These are phyloP conservation scores for Nesidiocoris tenuis DNA, from an alignment of 2,888 invertebrate genomes.

Conservation along the genomic window DNA sequence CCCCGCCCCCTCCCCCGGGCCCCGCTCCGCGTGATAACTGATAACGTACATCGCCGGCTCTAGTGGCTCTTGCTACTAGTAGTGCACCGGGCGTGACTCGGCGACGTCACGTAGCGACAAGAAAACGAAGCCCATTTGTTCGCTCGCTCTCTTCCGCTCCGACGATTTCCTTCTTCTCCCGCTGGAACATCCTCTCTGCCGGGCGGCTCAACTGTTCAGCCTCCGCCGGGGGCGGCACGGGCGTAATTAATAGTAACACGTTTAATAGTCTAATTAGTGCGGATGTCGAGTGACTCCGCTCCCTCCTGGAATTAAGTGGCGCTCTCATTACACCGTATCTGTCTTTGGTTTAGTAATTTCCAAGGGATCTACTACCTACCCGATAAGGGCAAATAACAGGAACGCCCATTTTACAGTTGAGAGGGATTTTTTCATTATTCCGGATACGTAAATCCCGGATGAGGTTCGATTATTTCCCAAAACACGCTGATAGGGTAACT, in stretches of 20 bases:
- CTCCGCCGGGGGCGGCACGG: not conserved
- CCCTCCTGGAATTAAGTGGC: conserved; percentile 7
- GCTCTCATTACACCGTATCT: conserved; percentile 7
- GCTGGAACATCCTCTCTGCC: not conserved
- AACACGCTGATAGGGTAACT: too few relatives aligned
- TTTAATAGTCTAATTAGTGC: conserved; percentile 26
- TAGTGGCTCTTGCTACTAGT: not conserved
- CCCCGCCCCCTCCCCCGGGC: too few relatives aligned
- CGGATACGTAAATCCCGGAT: too few relatives aligned
- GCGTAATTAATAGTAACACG: conserved; percentile 17
- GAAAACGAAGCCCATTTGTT: conserved; percentile 16
- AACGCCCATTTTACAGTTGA: too few relatives aligned
- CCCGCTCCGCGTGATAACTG: too few relatives aligned
- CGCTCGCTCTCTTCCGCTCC: not conserved
- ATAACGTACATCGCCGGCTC: not conserved
- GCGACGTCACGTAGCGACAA: conserved; percentile 12
- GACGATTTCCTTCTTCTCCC: not conserved
- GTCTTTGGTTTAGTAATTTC: not conserved
- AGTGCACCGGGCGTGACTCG: not conserved
- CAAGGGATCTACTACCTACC: not conserved
- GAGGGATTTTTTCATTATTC: too few relatives aligned
- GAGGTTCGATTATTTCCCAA: too few relatives aligned
- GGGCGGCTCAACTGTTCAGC: too few relatives aligned
- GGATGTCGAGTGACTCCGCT: not conserved
- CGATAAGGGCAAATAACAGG: too few relatives aligned